A percentile compares a stretch with the other conserved stretches of the same genome.
Evolutionary conservation across 2,113 vertebrate species (phyloP).

Genomic region (Pluvialis apricaria): DNA sequence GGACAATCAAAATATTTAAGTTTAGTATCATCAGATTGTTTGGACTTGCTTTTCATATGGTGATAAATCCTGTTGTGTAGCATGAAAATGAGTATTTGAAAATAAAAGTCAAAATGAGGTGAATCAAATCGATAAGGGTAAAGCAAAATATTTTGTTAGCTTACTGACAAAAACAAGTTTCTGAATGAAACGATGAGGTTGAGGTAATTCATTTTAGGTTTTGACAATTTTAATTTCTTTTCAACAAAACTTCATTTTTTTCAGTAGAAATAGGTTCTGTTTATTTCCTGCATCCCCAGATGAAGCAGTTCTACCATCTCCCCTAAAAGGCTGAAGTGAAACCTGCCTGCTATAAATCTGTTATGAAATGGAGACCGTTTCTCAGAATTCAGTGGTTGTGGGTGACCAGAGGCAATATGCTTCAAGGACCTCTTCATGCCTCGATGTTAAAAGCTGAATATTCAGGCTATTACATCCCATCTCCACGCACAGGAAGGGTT

Average conservation of each 20-base stretch:
- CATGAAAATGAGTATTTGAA: slow-evolving; percentile 1
- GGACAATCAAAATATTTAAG: background rate
- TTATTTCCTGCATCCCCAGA: background rate
- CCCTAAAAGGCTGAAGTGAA: background rate
- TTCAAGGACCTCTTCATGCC: background rate
- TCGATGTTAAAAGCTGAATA: background rate
- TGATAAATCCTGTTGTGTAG: slow-evolving; percentile 29
- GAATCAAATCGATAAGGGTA: background rate
- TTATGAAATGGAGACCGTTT: background rate
- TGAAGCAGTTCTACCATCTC: background rate
- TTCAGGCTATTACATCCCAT: background rate
- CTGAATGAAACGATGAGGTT: background rate
- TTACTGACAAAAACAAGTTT: background rate
- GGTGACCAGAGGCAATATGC: slow-evolving; percentile 2
- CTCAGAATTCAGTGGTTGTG: background rate
- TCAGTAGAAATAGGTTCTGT: background rate
- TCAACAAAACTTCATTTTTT: background rate
- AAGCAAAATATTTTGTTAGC: background rate
- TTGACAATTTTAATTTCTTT: slow-evolving; percentile 24
- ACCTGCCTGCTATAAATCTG: background rate
- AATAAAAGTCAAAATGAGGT: background rate
- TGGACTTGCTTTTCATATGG: background rate
- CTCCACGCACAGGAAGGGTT: background rate
- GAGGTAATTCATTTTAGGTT: background rate
- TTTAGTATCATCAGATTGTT: background rate